Percentiles rank a stretch among this genome's conserved stretches.
Evolutionary conservation across 2,797 vertebrate genomes (phyloP).

Genomic region (Hydrophis major): DNA sequence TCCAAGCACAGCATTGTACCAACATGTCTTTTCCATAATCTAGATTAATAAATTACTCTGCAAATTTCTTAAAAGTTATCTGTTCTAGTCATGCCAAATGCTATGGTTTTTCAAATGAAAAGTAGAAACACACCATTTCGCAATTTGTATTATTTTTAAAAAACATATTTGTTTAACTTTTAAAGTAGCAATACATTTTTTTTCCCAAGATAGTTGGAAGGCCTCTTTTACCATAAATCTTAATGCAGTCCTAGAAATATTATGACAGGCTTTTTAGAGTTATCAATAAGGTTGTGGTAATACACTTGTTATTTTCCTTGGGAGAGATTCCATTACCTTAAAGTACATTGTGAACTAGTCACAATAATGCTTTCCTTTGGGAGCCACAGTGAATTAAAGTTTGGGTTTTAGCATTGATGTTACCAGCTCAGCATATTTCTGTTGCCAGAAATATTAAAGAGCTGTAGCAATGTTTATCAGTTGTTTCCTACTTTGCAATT

Average conservation of each 20-base stretch:
- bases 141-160: background rate
- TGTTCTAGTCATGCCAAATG: background rate
- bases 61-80: background rate
- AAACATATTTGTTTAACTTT: constrained; percentile 16
- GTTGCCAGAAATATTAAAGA: constrained; percentile 48
- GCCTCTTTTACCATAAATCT: constrained; percentile 46
- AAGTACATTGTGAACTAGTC: constrained; percentile 53
- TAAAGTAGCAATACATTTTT: background rate
- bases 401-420: constrained; percentile 52
- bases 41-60: background rate
- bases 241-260: constrained; percentile 51
- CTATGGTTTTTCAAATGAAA: constrained; percentile 12
- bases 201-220: background rate
- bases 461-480: constrained; percentile 37
- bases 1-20: background rate
- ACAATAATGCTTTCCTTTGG: constrained; percentile 53
- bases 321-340: constrained; percentile 56
- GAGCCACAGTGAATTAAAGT: constrained; percentile 57
- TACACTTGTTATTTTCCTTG: constrained; percentile 55
- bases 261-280: constrained; percentile 48
- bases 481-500: constrained; percentile 49
- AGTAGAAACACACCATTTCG: background rate
- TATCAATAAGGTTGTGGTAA: constrained; percentile 48
- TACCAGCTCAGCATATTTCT: constrained; percentile 60
- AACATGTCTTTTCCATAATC: background rate